Conservation (phyloP, 1,140 invertebrate species). For the Sinella curviseta region DNA sequence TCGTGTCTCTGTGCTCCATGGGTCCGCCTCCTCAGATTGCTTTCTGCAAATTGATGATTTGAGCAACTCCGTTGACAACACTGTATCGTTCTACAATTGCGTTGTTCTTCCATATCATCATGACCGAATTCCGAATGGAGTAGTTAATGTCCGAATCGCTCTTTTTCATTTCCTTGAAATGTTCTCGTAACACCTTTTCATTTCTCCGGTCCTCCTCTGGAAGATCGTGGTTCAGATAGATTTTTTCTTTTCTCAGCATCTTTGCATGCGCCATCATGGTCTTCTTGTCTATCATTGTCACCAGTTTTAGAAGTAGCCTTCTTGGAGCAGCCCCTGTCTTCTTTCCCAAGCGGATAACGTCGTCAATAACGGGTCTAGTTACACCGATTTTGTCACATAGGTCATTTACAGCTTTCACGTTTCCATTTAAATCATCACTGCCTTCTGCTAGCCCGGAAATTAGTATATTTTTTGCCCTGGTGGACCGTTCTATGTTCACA, state of each 20-base stretch:
- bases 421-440: background rate
- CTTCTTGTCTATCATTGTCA: background rate
- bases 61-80: background rate
- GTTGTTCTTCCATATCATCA: background rate
- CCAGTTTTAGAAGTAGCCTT: background rate
- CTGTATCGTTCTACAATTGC: background rate
- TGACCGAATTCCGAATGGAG: background rate
- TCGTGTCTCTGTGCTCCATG: background rate
- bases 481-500: too few species aligned
- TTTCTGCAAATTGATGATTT: background rate
- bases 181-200: background rate
- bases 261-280: background rate
- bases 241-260: background rate
- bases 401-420: background rate
- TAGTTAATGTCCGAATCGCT: background rate
- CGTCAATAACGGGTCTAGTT: background rate
- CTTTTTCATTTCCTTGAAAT: background rate
- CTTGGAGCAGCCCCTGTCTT: background rate
- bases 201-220: too few species aligned
- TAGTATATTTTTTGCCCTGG: background rate
- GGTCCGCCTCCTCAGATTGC: background rate
- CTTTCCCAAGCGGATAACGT: background rate
- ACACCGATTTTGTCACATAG: background rate
- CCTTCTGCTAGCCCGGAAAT: background rate
- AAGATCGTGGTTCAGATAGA: background rate